Conservation (phyloP, 1,140 invertebrate genomes). For the Lordiphosa mommai region DNA sequence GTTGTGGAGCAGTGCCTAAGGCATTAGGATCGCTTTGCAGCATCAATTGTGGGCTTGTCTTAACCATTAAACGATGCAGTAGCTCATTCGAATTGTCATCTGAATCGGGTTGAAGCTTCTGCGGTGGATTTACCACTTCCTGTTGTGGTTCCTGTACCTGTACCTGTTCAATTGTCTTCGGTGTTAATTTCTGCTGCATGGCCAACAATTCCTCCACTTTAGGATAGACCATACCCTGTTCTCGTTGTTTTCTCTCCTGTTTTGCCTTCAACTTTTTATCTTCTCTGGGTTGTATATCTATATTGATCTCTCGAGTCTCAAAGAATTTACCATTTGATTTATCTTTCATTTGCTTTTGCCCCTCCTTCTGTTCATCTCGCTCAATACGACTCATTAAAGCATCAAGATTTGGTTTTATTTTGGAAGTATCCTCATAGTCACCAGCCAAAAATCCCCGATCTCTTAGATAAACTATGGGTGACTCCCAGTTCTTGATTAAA, state of each 20-base stretch:
- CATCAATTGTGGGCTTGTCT: conserved; percentile 17
- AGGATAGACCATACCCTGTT: not conserved
- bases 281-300: not conserved
- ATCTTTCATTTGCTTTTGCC: not conserved
- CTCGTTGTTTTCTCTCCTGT: too few species aligned
- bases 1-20: not conserved
- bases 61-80: conserved; percentile 32
- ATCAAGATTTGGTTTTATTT: conserved; percentile 46
- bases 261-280: too few species aligned
- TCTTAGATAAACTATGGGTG: conserved; percentile 42
- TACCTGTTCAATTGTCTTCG: too few species aligned
- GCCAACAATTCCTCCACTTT: conserved; percentile 6
- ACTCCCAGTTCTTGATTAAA: conserved; percentile 57
- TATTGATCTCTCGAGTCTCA: not conserved
- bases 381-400: conserved; percentile 38
- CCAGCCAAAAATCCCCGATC: conserved; percentile 42
- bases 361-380: conserved; percentile 2
- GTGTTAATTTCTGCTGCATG: not conserved
- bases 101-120: too few species aligned
- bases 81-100: conserved; percentile 2
- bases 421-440: conserved; percentile 45
- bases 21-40: too few species aligned
- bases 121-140: not conserved
- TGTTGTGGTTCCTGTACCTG: too few species aligned
- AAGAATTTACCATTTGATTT: too few species aligned